Percentiles rank a stretch among this genome's conserved stretches.
Evolutionary conservation across 2,113 vertebrate species (phyloP).

Genomic region (Epinephelus fuscoguttatus): DNA sequence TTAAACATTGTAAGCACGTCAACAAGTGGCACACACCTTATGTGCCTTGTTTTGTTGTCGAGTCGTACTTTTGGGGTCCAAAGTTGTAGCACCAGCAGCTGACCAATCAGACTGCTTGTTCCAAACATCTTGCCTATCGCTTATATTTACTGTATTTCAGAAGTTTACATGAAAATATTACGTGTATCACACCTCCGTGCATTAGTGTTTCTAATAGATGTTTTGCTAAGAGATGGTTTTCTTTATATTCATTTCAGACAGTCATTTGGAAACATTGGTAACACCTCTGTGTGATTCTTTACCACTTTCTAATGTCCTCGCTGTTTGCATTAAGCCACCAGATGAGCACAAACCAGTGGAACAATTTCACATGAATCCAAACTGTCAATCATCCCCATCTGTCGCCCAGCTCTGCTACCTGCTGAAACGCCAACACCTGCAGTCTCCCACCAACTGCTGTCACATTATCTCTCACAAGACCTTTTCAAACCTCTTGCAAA

Average conservation of each 20-base stretch:
- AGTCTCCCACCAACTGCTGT: conserved; percentile 35
- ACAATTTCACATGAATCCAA: conserved; percentile 44
- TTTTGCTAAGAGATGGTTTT: too few species aligned
- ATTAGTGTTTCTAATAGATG: background rate
- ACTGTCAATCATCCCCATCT: conserved; percentile 64
- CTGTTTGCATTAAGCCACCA: conserved; percentile 14
- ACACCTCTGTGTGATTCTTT: background rate
- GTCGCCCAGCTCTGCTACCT: conserved; percentile 43
- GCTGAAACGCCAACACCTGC: conserved; percentile 61
- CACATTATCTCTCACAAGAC: conserved; percentile 9
- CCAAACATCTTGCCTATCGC: background rate
- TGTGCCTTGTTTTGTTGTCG: background rate
- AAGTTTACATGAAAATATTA: too few species aligned
- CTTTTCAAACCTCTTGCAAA: conserved; percentile 3
- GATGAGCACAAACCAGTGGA: conserved; percentile 34
- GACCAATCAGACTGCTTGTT: background rate
- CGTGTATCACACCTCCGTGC: too few species aligned
- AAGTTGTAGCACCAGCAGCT: background rate
- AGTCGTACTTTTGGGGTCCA: background rate
- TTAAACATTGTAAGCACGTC: background rate
- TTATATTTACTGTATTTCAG: background rate
- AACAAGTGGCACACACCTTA: background rate
- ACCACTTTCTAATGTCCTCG: background rate
- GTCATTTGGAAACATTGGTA: too few species aligned
- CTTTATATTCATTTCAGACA: too few species aligned